Conservation (phyloP, 64 coral and sea anemone species). For the Exaiptasia diaphana region DNA sequence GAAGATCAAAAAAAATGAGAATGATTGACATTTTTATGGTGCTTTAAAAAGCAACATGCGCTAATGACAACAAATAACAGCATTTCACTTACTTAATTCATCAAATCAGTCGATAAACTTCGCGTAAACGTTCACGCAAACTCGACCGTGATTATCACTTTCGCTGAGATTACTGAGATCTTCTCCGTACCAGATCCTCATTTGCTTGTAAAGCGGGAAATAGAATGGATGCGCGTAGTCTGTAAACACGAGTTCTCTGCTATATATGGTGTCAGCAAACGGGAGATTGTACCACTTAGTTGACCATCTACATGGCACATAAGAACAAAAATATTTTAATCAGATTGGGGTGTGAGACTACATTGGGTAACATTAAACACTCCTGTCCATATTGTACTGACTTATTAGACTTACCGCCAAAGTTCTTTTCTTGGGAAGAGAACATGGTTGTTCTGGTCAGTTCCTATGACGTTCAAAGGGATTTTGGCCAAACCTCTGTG, state of each 20-base stretch:
- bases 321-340: no score
- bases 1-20: no score
- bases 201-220: not conserved
- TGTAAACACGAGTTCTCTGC: not conserved
- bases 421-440: constrained; percentile 46
- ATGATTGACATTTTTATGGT: no score
- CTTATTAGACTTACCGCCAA: no score
- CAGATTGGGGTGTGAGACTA: no score
- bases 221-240: not conserved
- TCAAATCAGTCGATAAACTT: not conserved
- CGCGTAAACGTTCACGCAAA: not conserved
- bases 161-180: not conserved
- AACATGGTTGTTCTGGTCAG: constrained; percentile 55
- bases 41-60: no score
- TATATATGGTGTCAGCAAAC: not conserved
- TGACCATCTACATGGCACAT: no score
- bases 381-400: no score
- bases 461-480: constrained; percentile 62
- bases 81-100: no score
- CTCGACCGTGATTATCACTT: not conserved
- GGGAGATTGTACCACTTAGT: not conserved
- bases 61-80: no score
- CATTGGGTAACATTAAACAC: no score
- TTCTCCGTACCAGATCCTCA: constrained; percentile 5
- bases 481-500: not conserved